Base-by-base conservation (phyloP, 2,797 vertebrate genomes). In the Tolypeutes matacus region DNA sequence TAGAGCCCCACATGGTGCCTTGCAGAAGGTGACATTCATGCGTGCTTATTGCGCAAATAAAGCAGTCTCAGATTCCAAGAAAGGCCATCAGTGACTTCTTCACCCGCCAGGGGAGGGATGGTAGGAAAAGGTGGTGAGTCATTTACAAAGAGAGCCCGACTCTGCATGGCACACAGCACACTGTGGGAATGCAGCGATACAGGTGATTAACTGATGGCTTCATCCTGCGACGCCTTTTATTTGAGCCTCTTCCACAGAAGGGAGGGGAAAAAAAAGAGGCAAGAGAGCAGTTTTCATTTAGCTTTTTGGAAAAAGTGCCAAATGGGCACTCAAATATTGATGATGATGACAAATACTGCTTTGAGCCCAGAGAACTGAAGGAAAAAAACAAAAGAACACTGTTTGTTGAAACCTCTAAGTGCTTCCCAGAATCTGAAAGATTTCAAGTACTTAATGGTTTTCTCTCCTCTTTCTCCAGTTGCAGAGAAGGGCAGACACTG, bases 131-230 rank as follows among this genome's bases (percentile, higher is more conserved):
- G 39, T 2, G 42, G 25, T 49, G 77, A 64, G 64, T 69, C 70
- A 69, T 29, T 15, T 53, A 31, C 1, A 36, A 80, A 70, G 53
- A 65, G 42, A 21, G 53, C 7, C 27, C 11, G 2, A 1, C 31
- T 25, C 60, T 0, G 0, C 12, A 29, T 9, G 36, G 64, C 23
- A 4, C 5, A 3, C 9, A 12, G 72, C 3, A 1, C 0, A 5
- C 27, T 15, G 2, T 1, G 1, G 84, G 75, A 60, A 60, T 23
- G 27, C 75, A 21, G 14, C 0, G 21, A 42, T 17, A 11, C 0
- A 31, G 15, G 62, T 46, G 67, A 65, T 29, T 13, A 27, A 34
- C 4, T 1, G 46, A 72, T 1, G 42, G 42, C 29, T 42, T 84
- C 53, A 39, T 49, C 31, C 91, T n/a, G n/a, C 46, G 29, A 75